Conservation (phyloP, 2,888 invertebrate genomes). For the Amblyjoppa fuscipennis region DNA sequence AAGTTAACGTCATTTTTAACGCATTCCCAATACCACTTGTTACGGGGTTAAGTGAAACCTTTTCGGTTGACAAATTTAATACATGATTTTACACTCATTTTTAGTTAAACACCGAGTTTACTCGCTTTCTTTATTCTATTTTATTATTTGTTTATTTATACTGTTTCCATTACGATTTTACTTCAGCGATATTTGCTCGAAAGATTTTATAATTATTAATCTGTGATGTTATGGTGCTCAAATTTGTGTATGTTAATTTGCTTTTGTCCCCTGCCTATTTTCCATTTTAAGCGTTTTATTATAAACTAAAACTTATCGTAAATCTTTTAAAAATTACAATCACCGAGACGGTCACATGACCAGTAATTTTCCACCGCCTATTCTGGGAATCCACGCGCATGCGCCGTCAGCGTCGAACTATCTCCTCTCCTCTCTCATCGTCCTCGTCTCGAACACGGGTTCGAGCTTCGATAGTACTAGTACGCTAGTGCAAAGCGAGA, state of each 20-base stretch:
- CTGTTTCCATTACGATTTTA: too few species aligned
- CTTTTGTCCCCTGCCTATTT: background rate
- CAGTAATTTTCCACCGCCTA: background rate
- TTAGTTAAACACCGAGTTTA: too few species aligned
- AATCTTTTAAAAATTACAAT: background rate
- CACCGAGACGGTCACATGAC: background rate
- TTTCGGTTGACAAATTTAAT: background rate
- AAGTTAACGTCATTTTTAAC: constrained; percentile 5
- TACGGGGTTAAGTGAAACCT: too few species aligned
- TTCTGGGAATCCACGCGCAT: constrained; percentile 1
- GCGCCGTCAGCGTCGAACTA: background rate
- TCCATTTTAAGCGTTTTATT: background rate
- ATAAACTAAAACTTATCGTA: background rate
- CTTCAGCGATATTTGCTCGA: too few species aligned
- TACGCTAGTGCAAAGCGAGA: constrained; percentile 58
- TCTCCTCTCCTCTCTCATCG: background rate
- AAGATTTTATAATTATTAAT: too few species aligned
- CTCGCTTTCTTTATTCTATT: too few species aligned
- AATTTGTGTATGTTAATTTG: background rate
- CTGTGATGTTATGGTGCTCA: too few species aligned
- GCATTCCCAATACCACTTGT: too few species aligned
- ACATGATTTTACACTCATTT: background rate
- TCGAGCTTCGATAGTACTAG: constrained; percentile 40
- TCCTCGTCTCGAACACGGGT: constrained; percentile 14
- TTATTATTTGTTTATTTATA: too few species aligned